Evolutionary conservation across 2,797 vertebrate genomes (phyloP).

Genomic region (Chaetodon trifasciatus): DNA sequence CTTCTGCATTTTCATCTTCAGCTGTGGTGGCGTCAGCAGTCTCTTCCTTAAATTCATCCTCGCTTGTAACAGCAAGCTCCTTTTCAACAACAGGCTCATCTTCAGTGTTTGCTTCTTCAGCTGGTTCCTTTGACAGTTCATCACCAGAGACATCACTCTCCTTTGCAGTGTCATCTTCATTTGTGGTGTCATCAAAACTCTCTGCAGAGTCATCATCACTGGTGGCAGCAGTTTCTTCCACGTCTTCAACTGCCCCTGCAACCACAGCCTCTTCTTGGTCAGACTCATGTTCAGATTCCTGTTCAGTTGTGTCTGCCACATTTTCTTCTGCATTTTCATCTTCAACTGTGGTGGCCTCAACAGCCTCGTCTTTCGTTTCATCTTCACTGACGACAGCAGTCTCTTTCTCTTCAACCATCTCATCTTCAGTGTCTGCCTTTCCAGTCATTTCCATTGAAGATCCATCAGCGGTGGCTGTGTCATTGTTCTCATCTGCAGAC

Average conservation of each 20-base stretch:
- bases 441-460: not conserved
- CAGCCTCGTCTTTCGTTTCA: conserved; percentile 43
- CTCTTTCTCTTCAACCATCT: not conserved
- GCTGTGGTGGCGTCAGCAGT: not conserved
- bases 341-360: conserved; percentile 19
- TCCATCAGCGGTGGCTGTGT: not conserved
- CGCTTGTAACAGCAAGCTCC: not conserved
- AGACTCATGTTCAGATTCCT: conserved; percentile 15
- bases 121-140: not conserved
- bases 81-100: conserved; percentile 24
- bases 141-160: not conserved
- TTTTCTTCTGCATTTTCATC: conserved; percentile 20
- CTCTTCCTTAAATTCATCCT: conserved; percentile 13
- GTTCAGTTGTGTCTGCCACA: not conserved
- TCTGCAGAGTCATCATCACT: conserved; percentile 34
- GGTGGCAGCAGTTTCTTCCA: conserved; percentile 12
- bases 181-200: not conserved
- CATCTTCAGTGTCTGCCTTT: conserved; percentile 1
- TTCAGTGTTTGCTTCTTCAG: conserved; percentile 30
- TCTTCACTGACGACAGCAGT: conserved; percentile 9
- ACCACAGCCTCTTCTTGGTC: conserved; percentile 34
- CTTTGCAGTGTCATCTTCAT: conserved; percentile 20
- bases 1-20: not conserved
- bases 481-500: conserved; percentile 14
- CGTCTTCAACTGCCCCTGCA: not conserved